Percentiles rank a stretch among this genome's conserved stretches.
Conservation (phyloP, 2,888 invertebrate species). For the Lacanobia wlatinum region DNA sequence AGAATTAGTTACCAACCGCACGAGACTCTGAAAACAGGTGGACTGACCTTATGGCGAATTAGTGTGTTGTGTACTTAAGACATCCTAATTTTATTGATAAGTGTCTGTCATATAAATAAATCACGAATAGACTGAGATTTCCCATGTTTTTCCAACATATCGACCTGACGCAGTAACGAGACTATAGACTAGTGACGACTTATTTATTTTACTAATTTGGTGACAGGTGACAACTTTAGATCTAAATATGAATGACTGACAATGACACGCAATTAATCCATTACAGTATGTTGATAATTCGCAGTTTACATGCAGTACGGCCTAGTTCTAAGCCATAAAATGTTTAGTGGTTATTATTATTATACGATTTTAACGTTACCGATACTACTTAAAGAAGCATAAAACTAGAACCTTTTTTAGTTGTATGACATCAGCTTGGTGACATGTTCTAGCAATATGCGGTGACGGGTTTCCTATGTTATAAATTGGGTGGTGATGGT, state of each 20-base stretch:
- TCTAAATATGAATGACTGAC: conserved; percentile 1
- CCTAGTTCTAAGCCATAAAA: conserved; percentile 15
- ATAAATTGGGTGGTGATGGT: neutral
- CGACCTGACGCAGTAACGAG: neutral
- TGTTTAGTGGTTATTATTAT: conserved; percentile 34
- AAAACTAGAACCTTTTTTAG: conserved; percentile 25
- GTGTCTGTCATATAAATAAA: neutral
- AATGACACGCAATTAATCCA: conserved; percentile 11
- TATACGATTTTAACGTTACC: conserved; percentile 21
- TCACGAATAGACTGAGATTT: neutral
- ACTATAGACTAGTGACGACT: neutral
- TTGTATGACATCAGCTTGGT: conserved; percentile 42
- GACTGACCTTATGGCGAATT: neutral
- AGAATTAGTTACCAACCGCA: neutral
- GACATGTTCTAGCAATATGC: neutral
- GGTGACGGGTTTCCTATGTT: neutral
- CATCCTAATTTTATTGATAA: conserved; percentile 12
- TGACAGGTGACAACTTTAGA: neutral
- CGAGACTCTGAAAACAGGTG: neutral
- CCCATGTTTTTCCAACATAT: neutral
- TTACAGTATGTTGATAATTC: conserved; percentile 22
- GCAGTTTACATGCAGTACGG: conserved; percentile 49
- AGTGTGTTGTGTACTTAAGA: neutral
- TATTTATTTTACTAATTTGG: too few species aligned
- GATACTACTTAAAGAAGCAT: conserved; percentile 24